Conservation (phyloP, 23 tunicate species). For the Styela clava region DNA sequence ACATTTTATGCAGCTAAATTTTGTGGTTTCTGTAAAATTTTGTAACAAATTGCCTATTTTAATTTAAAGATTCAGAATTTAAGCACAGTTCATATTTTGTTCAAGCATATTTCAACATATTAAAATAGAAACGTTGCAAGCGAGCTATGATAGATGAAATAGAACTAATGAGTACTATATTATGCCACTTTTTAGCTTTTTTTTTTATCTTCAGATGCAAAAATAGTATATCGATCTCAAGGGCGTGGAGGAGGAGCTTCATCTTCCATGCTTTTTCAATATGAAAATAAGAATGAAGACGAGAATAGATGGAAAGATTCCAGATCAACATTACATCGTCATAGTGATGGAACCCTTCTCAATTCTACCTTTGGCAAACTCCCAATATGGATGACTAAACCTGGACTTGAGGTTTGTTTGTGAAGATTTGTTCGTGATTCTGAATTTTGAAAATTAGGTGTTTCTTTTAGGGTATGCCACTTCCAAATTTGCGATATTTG, state of each 20-base stretch:
- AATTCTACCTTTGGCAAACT: constrained; percentile 47
- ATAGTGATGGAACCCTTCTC: constrained; percentile 43
- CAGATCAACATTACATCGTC: constrained; percentile 22
- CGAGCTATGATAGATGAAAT: too few species aligned
- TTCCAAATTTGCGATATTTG: too few species aligned
- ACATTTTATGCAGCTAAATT: too few species aligned
- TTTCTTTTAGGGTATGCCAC: too few species aligned
- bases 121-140: too few species aligned
- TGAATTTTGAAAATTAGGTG: not conserved
- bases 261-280: constrained; percentile 21
- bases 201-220: constrained; percentile 5
- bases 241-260: constrained; percentile 11
- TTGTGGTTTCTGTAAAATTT: too few species aligned
- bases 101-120: too few species aligned
- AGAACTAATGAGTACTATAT: too few species aligned
- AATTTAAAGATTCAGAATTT: too few species aligned
- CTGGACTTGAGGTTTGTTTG: constrained; percentile 52
- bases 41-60: too few species aligned
- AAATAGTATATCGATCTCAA: constrained; percentile 12
- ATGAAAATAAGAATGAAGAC: not conserved
- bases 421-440: not conserved
- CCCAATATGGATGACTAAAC: constrained; percentile 73
- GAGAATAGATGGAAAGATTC: constrained; percentile 20
- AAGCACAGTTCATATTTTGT: too few species aligned
- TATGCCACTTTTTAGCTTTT: too few species aligned